Evolutionary conservation across 2,888 invertebrate genomes (phyloP), one percentile per base, ranked within the genome.

Genomic region (Oligia latruncula): DNA sequence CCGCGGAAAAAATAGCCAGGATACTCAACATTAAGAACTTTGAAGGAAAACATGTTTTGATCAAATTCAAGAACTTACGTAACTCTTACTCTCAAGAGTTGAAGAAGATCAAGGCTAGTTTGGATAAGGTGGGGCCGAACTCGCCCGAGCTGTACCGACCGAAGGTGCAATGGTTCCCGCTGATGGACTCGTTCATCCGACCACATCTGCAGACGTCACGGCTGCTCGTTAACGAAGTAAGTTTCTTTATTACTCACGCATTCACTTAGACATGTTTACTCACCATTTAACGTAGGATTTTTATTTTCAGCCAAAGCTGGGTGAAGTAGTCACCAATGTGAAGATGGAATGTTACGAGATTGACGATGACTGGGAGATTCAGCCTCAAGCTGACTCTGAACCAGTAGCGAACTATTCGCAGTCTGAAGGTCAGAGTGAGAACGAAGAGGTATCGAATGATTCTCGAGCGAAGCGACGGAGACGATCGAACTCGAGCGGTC

Each of bases 51-150:
- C 94, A 95, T 76, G 95, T 95, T 1, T 80, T 92, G 43, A 91
- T 92, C 62, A 96, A 96, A 88, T 93, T 95, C 65, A 95, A 94
- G 86, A 96, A 95, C 70, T 68, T 95, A 4, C 86, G 95, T 62
- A 94, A 93, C 78, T 93, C 94, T 0, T 95, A 95, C 77, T 92
- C 92, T 58, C 95, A 95, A 87, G 95, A 95, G 87, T 60, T 94
- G 82, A 94, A 92, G 89, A 95, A 95, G 89, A 92, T 95, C 1
- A 88, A 89, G 15, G 77, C 87, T 8, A 91, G 90, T 20, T 20
- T 71, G 65, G 81, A 72, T 23, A 55, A 71, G 76, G 85, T 15
- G 75, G 83, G 62, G 78, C 85, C 82, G 0, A 67, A 58, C 65
- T 77, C 79, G 72, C 89, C 66, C 1, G 85, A 90, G 20, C 62